Evolutionary conservation across 2,888 invertebrate genomes (phyloP).

Genomic region (Hecatera dysodea): DNA sequence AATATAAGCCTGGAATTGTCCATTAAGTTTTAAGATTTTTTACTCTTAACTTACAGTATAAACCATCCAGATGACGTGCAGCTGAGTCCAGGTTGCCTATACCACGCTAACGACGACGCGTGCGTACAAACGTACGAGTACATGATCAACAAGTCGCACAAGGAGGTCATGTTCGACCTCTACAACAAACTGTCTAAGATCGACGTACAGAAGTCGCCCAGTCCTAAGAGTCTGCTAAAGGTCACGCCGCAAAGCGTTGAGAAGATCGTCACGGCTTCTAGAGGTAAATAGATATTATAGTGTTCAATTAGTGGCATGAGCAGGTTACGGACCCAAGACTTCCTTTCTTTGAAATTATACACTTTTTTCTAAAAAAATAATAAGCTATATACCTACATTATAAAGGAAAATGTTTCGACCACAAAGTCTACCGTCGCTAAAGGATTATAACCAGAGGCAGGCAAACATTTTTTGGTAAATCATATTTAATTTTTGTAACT

Average conservation of each 20-base stretch:
- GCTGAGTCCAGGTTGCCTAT: constrained; percentile 84
- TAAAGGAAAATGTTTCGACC: no score
- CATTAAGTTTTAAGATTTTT: background rate
- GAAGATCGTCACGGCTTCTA: constrained; percentile 83
- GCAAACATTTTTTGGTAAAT: no score
- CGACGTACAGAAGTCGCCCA: constrained; percentile 85
- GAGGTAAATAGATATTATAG: constrained; percentile 74
- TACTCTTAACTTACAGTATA: constrained; percentile 69
- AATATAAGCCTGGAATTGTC: background rate
- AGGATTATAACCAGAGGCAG: no score
- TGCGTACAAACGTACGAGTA: constrained; percentile 85
- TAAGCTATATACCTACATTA: no score
- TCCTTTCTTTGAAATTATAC: no score
- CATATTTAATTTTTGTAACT: no score
- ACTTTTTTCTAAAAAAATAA: no score
- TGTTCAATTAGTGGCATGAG: constrained; percentile 88
- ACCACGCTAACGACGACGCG: constrained; percentile 81
- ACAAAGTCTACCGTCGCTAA: no score
- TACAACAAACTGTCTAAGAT: constrained; percentile 87
- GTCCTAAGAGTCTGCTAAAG: constrained; percentile 82
- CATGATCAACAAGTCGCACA: constrained; percentile 88
- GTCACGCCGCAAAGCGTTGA: constrained; percentile 88
- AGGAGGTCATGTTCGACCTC: constrained; percentile 88
- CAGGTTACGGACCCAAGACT: constrained; percentile 89
- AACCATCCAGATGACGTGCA: constrained; percentile 82